These are phyloP conservation scores for Drosophila erecta DNA, from an alignment of 1,140 invertebrate genomes.

Conservation along the genomic window DNA sequence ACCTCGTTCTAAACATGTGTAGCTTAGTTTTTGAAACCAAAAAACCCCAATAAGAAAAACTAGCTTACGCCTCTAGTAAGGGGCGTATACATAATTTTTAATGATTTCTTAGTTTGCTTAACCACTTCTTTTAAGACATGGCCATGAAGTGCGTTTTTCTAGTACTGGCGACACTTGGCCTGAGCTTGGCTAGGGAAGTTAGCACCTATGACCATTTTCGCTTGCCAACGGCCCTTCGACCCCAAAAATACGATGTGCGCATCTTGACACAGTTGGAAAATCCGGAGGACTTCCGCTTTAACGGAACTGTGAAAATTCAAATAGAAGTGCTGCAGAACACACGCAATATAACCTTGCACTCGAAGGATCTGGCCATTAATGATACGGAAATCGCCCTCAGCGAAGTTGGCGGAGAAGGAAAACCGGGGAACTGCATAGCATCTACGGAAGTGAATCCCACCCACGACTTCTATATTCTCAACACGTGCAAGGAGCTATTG, in stretches of 20 bases:
- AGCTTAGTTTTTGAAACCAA: no score
- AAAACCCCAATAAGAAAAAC: no score
- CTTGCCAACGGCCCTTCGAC: conserved; percentile 87
- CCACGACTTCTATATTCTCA: conserved; percentile 89
- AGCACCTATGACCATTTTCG: conserved; percentile 85
- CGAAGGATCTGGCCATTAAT: conserved; percentile 86
- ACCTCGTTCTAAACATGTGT: no score
- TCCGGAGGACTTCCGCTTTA: conserved; percentile 87
- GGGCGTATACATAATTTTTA: no score
- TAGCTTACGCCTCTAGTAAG: no score
- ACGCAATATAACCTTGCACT: conserved; percentile 89
- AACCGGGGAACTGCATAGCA: conserved; percentile 44
- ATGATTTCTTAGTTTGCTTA: no score
- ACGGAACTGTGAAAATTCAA: conserved; percentile 87
- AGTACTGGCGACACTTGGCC: conserved; percentile 2
- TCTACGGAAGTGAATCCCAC: conserved; percentile 85
- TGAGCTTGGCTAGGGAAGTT: conserved; percentile 7
- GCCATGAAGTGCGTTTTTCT: conserved; percentile 86
- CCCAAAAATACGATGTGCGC: conserved; percentile 78
- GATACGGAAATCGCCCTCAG: conserved; percentile 82
- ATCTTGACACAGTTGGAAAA: conserved; percentile 3
- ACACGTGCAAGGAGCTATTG: conserved; percentile 85
- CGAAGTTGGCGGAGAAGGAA: conserved; percentile 60
- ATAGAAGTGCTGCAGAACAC: conserved; percentile 86
- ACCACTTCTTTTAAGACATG: conserved; percentile 43